A percentile compares a stretch with the other conserved stretches of the same genome.
Evolutionary conservation across 2,113 vertebrate species (phyloP).

Genomic region (Ammodytes marinus): DNA sequence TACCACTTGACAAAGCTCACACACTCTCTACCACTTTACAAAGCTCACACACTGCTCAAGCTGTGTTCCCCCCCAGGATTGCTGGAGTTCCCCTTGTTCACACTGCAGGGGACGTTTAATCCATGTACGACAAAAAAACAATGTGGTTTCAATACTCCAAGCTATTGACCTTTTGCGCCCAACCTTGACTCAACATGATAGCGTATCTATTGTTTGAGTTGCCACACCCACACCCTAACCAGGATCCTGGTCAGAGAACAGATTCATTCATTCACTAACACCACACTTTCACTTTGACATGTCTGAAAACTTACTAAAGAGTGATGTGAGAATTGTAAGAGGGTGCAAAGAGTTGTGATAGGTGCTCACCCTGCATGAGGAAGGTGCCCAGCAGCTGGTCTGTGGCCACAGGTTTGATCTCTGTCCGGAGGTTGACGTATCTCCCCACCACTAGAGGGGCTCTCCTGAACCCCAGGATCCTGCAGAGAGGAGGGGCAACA

Average conservation of each 20-base stretch:
- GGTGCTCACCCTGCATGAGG: slow-evolving; percentile 89
- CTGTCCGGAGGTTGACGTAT: slow-evolving; percentile 93
- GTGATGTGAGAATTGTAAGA: neutral
- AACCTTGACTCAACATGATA: no score
- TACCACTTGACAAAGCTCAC: no score
- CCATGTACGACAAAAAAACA: no score
- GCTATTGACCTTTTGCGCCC: no score
- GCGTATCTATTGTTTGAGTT: no score
- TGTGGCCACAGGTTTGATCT: slow-evolving; percentile 96
- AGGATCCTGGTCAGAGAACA: neutral
- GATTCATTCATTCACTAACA: neutral
- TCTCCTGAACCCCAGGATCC: slow-evolving; percentile 96
- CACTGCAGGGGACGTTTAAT: no score
- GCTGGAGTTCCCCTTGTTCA: no score
- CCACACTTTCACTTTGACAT: neutral
- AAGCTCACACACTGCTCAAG: no score
- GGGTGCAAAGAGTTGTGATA: neutral
- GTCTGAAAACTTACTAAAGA: neutral
- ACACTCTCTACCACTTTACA: no score
- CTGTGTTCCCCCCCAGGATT: no score
- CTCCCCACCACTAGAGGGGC: slow-evolving; percentile 96
- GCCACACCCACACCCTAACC: no score
- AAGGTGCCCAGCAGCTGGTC: slow-evolving; percentile 97
- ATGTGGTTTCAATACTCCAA: no score
- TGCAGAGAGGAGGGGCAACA: slow-evolving; percentile 55